Evolutionary conservation across 2,888 invertebrate genomes (phyloP), one percentile per base, ranked within the genome.

Genomic region (Julus scanicus): DNA sequence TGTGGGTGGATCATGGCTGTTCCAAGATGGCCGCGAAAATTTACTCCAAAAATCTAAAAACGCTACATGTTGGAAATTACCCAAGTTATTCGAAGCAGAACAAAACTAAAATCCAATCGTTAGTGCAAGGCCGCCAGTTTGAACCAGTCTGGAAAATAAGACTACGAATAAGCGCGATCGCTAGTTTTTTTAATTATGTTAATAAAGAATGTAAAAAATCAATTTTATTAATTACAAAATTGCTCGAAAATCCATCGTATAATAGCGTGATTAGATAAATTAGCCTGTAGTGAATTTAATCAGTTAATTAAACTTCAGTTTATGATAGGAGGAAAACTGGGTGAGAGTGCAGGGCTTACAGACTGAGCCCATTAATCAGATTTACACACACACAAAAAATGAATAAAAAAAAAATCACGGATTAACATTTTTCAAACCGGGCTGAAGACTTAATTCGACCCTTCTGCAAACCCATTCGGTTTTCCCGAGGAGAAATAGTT

Each of bases 221-320:
- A 63, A 63, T n/a, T 15, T 63, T 63, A 63, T 63, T 63, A 63
- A 63, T 63, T 63, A 63, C 63, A 63, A 63, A 63, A 63, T 63
- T n/a, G 63, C 63, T 63, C 63, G 63, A 63, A 63, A 63, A 63
- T 63, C n/a, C 63, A 17, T 63, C 63, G 63, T n/a, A 17, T 63
- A 63, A 63, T 63, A 8, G 63, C 63, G n/a, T 63, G 63, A 63
- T 63, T 63, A 63, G 20, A 63, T 63, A 63, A 63, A 63, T 63
- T 63, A 63, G 63, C n/a, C 63, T 63, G 20, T 20, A 63, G 63
- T 63, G 63, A 63, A 63, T 63, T 63, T 63, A 63, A 63, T 63
- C 63, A 63, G 63, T 63, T 63, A 63, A 63, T 63, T 63, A 63
- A 53, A 63, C 20, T 63, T 63, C 63, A 63, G 63, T n/a, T 63